phyloP scores from a whole-genome alignment of 2,888 invertebrate genomes.

The Tribolium freemani region DNA sequence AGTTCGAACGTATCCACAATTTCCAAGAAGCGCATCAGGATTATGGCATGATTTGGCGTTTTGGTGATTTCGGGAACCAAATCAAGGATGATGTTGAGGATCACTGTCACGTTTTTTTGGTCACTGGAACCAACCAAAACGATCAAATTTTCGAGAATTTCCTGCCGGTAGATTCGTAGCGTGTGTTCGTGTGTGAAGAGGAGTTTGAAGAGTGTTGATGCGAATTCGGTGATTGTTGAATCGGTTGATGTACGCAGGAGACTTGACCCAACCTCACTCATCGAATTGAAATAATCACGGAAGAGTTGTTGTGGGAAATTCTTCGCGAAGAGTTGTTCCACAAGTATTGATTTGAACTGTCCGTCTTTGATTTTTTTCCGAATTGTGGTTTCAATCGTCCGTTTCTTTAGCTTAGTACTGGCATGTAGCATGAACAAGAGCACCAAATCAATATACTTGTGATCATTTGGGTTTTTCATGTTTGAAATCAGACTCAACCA shows the following conservation, averaged over 20 bases:
- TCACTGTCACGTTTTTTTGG: conserved; percentile 53
- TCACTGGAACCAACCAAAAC: conserved; percentile 58
- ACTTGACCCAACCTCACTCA: conserved; percentile 73
- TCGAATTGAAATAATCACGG: conserved; percentile 71
- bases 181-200: conserved; percentile 65
- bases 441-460: conserved; percentile 79
- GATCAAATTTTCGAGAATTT: conserved; percentile 61
- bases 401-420: conserved; percentile 73
- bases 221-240: conserved; percentile 72
- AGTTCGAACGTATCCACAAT: conserved; percentile 81
- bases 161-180: conserved; percentile 56
- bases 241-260: conserved; percentile 70
- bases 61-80: conserved; percentile 64
- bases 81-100: conserved; percentile 56
- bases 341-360: conserved; percentile 72
- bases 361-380: conserved; percentile 75
- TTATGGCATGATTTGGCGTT: conserved; percentile 73
- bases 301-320: conserved; percentile 68
- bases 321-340: conserved; percentile 72
- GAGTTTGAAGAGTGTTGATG: conserved; percentile 72
- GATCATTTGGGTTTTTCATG: conserved; percentile 69
- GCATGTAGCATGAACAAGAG: conserved; percentile 77
- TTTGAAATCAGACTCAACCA: conserved; percentile 73
- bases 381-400: conserved; percentile 74
- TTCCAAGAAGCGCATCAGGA: conserved; percentile 79